Evolutionary conservation across 2,113 vertebrate genomes (phyloP), one percentile per base, ranked within the genome.

Genomic region (Perca flavescens): DNA sequence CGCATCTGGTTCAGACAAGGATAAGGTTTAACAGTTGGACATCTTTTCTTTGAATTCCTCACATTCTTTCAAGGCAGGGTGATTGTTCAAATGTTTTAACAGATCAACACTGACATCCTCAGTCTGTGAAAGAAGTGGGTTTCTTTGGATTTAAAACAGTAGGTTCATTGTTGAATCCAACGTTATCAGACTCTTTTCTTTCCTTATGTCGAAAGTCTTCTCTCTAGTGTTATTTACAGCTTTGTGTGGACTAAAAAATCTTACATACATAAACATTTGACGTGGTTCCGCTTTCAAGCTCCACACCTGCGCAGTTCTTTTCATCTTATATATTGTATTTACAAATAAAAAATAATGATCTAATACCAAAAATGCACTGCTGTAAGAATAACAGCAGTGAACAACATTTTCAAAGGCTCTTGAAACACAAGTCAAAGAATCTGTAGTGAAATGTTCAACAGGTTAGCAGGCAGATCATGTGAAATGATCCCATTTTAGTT

Each of bases 21-120:
- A 90, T 88, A 91, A 68, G 60, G 65, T 86, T 70, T 69, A 92
- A 91, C 93, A 88, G 91, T 87, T 90, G 88, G 90, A 90, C 56
- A 34, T 84, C 82, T 40, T 91, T 82, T 77, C 40, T 80, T 83
- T 77, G 52, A 84, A 94, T 92, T 92, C 91, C 52, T 81, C 19
- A 61, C 76, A 93, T 94, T 93, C 86, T 83, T 87, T 80, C 19
- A 61, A n/a, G 40, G 40, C 40, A 11, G 8, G 58, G 53, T n/a
- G 77, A 79, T 36, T 9, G 52, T 79, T 85, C 58, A 88, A 90
- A 82, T 19, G 31, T 62, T 90, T 88, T 83, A 83, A 67, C 84
- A 92, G 84, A 80, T 88, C 81, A 63, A 84, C 80, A 74, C 65
- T 83, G 76, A 77, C 14, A 17, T 74, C 52, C 17, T 47, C 34